Evolutionary conservation across 1,140 invertebrate genomes (phyloP), one percentile per base, ranked within the genome.

Genomic region (Pachypsylla venusta): DNA sequence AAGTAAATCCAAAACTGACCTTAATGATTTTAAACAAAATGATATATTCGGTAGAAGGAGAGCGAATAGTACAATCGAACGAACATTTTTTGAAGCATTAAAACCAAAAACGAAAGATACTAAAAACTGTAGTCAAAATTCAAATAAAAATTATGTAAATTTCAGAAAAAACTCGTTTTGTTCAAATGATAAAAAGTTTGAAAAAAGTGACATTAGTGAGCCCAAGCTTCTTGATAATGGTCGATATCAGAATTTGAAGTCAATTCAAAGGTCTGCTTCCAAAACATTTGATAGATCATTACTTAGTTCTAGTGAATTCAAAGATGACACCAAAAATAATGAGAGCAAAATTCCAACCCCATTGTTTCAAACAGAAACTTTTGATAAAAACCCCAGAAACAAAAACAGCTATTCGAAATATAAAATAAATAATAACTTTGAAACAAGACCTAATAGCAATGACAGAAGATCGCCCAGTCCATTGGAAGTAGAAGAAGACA

Each of bases 401-500:
- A 48, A 48, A 48, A 48, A n/a, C 42, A 48, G 22, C n/a, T 19
- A 48, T n/a, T 5, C 22, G 7, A 48, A 48, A n/a, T 19, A 22
- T 48, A 48, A 48, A 48, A 10, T 48, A 3, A 48, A 48, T 22
- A 48, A 48, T n/a, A 22, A 48, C 16, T 10, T 48, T 3, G 42
- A 48, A 48, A 35, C 7, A 20, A 40, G 53, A 20, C 25, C 22
- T 14, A 22, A 54, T 54, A n/a, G n/a, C n/a, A n/a, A n/a, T n/a
- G 30, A 59, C 14, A 59, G 53, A 39, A 20, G 30, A 30, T 53
- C 16, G 22, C 25, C 16, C 35, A 48, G 42, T 48, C 42, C 61
- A 5, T 55, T 40, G 16, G 54, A 20, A 10, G 22, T 48, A 3
- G 65, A 64, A 27, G 65, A 66, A 25, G 64, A 66, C 40, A 65